Percentiles rank a stretch among this genome's conserved stretches.
Evolutionary conservation across 2,888 invertebrate genomes (phyloP).

Genomic region (Aporophyla nigra): DNA sequence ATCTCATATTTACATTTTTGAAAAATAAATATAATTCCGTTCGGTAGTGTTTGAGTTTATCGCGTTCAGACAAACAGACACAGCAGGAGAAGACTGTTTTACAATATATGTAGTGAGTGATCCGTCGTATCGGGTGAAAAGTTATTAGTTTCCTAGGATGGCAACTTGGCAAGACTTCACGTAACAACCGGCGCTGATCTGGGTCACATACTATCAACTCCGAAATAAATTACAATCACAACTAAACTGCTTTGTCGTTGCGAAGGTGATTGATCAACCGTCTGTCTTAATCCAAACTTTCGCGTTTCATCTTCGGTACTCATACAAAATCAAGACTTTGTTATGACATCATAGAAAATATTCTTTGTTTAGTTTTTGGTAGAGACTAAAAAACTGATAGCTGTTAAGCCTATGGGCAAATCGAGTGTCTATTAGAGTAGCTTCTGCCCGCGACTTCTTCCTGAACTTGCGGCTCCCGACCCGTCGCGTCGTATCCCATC

Average conservation of each 20-base stretch:
- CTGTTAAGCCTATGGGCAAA: neutral
- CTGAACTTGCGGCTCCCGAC: no score
- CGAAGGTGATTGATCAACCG: slow-evolving; percentile 5
- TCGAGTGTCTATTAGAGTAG: neutral
- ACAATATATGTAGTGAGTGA: neutral
- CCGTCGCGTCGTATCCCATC: no score
- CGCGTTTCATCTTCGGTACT: neutral
- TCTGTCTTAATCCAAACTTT: neutral
- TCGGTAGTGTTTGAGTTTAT: neutral
- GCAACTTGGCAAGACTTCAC: neutral
- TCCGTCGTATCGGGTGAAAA: neutral
- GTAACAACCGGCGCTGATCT: slow-evolving; percentile 11
- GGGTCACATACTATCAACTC: neutral
- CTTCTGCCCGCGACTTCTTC: no score
- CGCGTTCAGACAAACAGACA: neutral
- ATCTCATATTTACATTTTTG: neutral
- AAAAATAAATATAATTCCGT: neutral
- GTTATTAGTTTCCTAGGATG: slow-evolving; percentile 17
- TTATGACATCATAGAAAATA: neutral
- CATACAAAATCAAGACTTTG: neutral
- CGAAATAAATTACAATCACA: slow-evolving; percentile 18
- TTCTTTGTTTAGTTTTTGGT: neutral
- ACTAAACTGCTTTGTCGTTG: slow-evolving; percentile 5
- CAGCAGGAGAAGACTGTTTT: neutral
- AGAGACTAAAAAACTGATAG: neutral